Conservation (phyloP, 2,888 invertebrate species). For the Pterostichus madidus region DNA sequence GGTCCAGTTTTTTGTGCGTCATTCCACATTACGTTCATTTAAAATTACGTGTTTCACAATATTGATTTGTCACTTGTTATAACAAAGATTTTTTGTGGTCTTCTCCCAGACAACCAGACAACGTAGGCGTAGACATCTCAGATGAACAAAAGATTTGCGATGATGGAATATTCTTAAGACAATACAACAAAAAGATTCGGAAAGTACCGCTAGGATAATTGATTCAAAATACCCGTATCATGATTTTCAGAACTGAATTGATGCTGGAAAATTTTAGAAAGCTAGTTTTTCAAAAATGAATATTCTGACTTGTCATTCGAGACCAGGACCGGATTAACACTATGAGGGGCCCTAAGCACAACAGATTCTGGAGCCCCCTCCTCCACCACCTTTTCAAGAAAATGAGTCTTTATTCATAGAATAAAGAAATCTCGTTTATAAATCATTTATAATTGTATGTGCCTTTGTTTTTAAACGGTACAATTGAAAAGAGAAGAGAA, state of each 20-base stretch:
- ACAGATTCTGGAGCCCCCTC: too few relatives aligned
- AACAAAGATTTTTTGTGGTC: background rate
- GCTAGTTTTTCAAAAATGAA: background rate
- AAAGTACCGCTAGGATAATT: background rate
- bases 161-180: background rate
- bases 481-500: too few relatives aligned
- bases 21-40: background rate
- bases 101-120: background rate
- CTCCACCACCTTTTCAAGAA: too few relatives aligned
- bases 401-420: too few relatives aligned
- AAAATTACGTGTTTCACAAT: background rate
- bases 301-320: background rate
- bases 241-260: background rate
- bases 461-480: too few relatives aligned
- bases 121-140: background rate
- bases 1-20: background rate
- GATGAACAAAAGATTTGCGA: background rate
- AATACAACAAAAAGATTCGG: background rate
- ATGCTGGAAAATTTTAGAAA: too few relatives aligned
- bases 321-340: too few relatives aligned
- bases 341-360: too few relatives aligned
- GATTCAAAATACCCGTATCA: background rate
- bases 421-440: too few relatives aligned
- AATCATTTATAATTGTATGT: too few relatives aligned
- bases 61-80: constrained; percentile 3